Evolutionary conservation across 2,888 invertebrate genomes (phyloP).

Genomic region (Uropetala carovei): DNA sequence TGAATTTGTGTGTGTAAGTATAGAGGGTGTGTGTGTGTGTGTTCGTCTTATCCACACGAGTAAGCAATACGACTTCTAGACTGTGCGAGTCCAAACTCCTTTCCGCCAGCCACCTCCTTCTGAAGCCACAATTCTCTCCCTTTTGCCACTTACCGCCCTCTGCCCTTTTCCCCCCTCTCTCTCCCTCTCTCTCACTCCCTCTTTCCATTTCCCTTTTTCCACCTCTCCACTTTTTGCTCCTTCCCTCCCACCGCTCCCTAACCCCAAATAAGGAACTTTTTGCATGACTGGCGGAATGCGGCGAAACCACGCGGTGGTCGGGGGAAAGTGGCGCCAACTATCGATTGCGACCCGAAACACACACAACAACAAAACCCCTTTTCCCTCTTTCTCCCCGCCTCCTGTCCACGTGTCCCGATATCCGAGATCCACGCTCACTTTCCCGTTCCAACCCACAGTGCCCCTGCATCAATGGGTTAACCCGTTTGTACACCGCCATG

Average conservation of each 20-base stretch:
- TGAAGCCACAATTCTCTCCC: too few relatives aligned
- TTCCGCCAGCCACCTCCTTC: too few relatives aligned
- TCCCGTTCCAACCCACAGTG: too few relatives aligned
- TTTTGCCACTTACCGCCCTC: not conserved
- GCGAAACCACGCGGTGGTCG: not conserved
- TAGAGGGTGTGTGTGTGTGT: too few relatives aligned
- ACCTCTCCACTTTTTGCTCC: not conserved
- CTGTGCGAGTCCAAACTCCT: too few relatives aligned
- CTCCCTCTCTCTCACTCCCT: not conserved
- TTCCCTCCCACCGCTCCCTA: not conserved
- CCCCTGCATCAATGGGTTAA: too few relatives aligned
- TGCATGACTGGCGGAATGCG: not conserved
- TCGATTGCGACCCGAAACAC: not conserved
- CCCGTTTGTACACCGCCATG: too few relatives aligned
- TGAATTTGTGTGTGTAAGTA: too few relatives aligned
- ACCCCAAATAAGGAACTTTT: not conserved
- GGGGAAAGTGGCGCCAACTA: constrained; percentile 9
- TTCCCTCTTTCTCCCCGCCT: not conserved
- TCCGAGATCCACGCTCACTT: not conserved
- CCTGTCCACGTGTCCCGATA: not conserved
- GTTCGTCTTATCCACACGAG: too few relatives aligned
- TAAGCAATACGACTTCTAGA: too few relatives aligned
- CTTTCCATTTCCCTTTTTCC: not conserved
- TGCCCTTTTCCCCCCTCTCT: not conserved
- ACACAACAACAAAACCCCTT: not conserved